These are phyloP conservation scores for Panthera leo DNA, from an alignment of 2,113 vertebrate genomes.

Conservation along the genomic window DNA sequence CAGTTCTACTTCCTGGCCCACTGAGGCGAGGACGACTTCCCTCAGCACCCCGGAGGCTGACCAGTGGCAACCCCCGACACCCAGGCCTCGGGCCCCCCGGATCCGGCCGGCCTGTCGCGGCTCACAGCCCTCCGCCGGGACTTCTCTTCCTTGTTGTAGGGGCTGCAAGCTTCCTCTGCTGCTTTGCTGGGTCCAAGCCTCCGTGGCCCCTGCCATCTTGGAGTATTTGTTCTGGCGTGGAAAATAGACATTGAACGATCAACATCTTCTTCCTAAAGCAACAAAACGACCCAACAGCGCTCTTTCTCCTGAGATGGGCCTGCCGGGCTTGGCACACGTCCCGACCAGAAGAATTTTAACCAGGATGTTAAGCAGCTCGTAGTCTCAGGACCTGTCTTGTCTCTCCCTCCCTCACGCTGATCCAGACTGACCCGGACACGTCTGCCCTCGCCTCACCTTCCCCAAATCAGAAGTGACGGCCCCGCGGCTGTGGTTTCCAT, in stretches of 20 bases:
- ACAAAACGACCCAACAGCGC: accelerated
- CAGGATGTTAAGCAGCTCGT: too few species aligned
- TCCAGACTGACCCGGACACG: accelerated
- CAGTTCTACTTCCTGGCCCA: neutral
- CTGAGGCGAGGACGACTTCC: accelerated
- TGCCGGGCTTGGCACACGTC: accelerated
- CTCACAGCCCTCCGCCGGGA: accelerated
- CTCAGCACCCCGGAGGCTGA: neutral
- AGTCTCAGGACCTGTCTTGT: accelerated
- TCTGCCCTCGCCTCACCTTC: accelerated
- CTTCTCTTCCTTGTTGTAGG: neutral
- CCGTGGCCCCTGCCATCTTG: accelerated
- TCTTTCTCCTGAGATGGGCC: neutral
- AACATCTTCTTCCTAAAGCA: neutral
- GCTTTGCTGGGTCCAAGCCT: neutral
- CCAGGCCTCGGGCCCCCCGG: accelerated
- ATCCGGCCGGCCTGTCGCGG: neutral
- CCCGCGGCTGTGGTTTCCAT: neutral
- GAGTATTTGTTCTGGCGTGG: neutral
- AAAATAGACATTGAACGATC: accelerated
- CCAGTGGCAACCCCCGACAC: accelerated
- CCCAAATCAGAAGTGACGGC: constrained; percentile 28
- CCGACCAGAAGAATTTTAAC: neutral
- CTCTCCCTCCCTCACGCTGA: neutral
- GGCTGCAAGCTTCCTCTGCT: too few species aligned